Base-by-base conservation (phyloP, 2,797 vertebrate genomes). In the Notoglanidium macrostoma region DNA sequence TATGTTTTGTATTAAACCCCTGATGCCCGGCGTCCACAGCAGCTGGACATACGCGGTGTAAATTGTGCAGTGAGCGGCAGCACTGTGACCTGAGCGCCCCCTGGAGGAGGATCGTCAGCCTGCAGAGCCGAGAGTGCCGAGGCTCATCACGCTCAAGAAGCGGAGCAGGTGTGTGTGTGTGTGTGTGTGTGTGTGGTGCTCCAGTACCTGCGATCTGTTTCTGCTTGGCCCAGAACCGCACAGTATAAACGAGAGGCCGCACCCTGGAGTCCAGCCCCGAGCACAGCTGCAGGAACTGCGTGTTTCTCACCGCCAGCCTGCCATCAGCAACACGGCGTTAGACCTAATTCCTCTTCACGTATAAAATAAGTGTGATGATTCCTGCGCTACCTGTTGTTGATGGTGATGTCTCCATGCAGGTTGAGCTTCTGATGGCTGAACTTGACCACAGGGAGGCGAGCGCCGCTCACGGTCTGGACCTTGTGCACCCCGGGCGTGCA, bases 241-340 rank as follows among this genome's bases (percentile, higher is more conserved):
- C 40, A 0, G 95, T 94, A 70, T 96, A 98, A 5, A 96, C 97
- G 29, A 99, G 92, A 35, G 97, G 97, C 81, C 96, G 94, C 26
- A 98, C 95, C n/a, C 97, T 95, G 29, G 91, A 90, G 11, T 98
- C 97, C 5, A 96, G 55, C 74, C 95, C 95, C 0, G 96, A 96
- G 82, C 96, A 97, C 83, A 99, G 94, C 91, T 95, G 97, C 73
- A 99, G 95, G 93, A 97, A 98, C 7, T 93, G 95, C 0, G 98
- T 97, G 93, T 99, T 99, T 86, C 97, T 96, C 2, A 98, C 95
- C 0, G 97, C 98, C 86, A 99, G 93, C 91, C 98, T 99, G 88
- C 6, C 5, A 73, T 61, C 51, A 78, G 51, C 21, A 51, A 19
- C 8, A 14, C 6, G 3, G 7, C 49, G 1, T 77, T 10, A 77